Conservation (phyloP, 2,797 vertebrate genomes). For the Poeciliopsis presidionis region DNA sequence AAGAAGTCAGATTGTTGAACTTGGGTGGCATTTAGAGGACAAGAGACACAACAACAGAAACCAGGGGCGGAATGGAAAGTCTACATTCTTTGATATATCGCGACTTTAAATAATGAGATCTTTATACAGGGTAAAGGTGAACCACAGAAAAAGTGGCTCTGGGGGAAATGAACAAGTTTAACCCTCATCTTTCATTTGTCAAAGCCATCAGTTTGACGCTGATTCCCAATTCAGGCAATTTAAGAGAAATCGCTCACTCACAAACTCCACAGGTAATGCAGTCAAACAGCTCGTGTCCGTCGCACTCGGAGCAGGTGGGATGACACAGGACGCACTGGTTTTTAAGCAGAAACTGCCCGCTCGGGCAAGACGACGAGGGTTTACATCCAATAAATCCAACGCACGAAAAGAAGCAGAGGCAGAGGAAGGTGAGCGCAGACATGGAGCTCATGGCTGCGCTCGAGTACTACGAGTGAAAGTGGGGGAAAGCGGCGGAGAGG, state of each 20-base stretch:
- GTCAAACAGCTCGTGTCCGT: conserved; percentile 83
- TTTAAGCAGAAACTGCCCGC: conserved; percentile 81
- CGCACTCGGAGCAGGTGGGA: conserved; percentile 83
- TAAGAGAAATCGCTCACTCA: conserved; percentile 59
- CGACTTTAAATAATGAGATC: not conserved
- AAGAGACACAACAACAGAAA: conserved; percentile 8
- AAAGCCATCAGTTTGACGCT: not conserved
- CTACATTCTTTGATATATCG: not conserved
- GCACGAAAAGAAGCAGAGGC: conserved; percentile 40
- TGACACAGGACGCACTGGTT: conserved; percentile 84
- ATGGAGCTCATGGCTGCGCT: conserved; percentile 61
- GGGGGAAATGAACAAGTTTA: not conserved
- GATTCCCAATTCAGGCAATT: not conserved
- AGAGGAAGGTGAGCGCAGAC: conserved; percentile 37
- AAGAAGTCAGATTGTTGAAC: conserved; percentile 40
- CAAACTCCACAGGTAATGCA: conserved; percentile 85
- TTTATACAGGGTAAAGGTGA: not conserved
- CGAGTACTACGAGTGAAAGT: conserved; percentile 31
- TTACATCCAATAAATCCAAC: conserved; percentile 56
- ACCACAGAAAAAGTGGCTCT: not conserved
- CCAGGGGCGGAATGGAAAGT: not conserved
- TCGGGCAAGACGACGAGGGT: conserved; percentile 72
- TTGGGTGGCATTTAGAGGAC: conserved; percentile 32
- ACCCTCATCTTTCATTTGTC: not conserved
- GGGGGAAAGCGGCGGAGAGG: conserved; percentile 7